Base-by-base conservation (phyloP, 2,113 vertebrate genomes). In the Athene noctua region DNA sequence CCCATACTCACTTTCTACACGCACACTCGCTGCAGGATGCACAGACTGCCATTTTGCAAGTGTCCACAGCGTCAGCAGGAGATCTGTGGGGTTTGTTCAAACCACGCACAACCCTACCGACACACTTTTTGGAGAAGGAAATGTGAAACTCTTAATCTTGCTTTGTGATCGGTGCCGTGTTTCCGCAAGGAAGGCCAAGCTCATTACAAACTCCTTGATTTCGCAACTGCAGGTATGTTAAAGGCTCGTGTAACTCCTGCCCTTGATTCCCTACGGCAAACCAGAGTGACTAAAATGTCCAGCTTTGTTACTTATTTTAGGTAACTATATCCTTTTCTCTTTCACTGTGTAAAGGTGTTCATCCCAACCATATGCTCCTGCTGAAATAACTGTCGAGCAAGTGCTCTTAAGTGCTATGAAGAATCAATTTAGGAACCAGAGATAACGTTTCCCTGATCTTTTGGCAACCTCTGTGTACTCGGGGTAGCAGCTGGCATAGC, bases 281-380 rank as follows among this genome's bases (percentile, higher is more conserved):
- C 23, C 29, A 15, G 15, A 67, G n/a, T 15, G 36, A 51, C 59
- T 40, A 16, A 38, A 29, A 57, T 18, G 11, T 38, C 11, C 42
- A 57, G 11, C 14, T 75, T 44, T 66, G 36, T 32, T 51, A 21
- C 18, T 66, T 5, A 26, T 34, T 72, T 40, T 36, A 36, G 42
- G 6, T 32, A 38, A 27, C 12, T 22, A 6, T 7, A 20, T 9
- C 3, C 3, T 75, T 23, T 40, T 40, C 34, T 21, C 13, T 63
- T 81, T 7, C 27, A 4, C 32, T 21, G 15, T 2, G 2, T 36
- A 29, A 34, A 70, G n/a, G 11, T 12, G 5, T 51, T 59, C 19
- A 30, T 21, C 1, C 0, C 42, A 26, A 25, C 49, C 30, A 0
- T 4, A 13, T 2, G 46, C 10, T 62, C 77, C 5, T 42, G 42